phyloP scores from a whole-genome alignment of 2,797 vertebrate species.

The Carcharodon carcharias region DNA sequence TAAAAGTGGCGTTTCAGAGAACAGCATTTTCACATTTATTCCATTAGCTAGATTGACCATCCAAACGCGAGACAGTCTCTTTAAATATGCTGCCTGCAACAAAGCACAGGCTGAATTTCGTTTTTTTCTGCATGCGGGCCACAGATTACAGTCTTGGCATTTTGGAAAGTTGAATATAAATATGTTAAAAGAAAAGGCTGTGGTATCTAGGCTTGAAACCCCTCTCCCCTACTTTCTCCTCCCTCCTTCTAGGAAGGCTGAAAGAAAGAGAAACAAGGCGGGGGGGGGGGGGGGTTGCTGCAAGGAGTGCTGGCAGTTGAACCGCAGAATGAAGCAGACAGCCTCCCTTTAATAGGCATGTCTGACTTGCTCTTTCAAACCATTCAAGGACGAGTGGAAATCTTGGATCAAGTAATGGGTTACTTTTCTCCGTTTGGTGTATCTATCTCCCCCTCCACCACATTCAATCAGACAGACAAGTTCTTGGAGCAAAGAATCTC shows the following conservation, averaged over 20 bases:
- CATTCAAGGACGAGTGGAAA: background rate
- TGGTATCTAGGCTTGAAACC: too few relatives aligned
- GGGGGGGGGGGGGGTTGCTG: background rate
- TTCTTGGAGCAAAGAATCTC: background rate
- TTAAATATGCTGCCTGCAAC: background rate
- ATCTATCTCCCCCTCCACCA: background rate
- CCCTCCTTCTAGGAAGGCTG: too few relatives aligned
- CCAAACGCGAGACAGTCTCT: background rate
- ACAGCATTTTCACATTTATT: background rate
- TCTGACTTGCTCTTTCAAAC: background rate
- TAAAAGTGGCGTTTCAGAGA: background rate
- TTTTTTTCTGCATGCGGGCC: background rate
- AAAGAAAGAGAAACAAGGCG: background rate
- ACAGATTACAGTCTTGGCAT: background rate
- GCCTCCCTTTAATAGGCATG: slow-evolving; percentile 10
- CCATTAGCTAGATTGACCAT: too few relatives aligned
- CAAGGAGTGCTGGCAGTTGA: background rate
- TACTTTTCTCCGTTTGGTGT: background rate
- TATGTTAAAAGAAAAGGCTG: background rate
- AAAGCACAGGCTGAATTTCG: background rate
- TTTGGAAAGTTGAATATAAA: background rate
- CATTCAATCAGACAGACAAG: background rate
- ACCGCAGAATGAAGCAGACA: background rate
- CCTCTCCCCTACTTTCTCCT: too few relatives aligned
- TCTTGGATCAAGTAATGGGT: background rate